Evolutionary conservation across 2,888 invertebrate genomes (phyloP), one percentile per base, ranked within the genome.

Genomic region (Machimus atricapillus): DNA sequence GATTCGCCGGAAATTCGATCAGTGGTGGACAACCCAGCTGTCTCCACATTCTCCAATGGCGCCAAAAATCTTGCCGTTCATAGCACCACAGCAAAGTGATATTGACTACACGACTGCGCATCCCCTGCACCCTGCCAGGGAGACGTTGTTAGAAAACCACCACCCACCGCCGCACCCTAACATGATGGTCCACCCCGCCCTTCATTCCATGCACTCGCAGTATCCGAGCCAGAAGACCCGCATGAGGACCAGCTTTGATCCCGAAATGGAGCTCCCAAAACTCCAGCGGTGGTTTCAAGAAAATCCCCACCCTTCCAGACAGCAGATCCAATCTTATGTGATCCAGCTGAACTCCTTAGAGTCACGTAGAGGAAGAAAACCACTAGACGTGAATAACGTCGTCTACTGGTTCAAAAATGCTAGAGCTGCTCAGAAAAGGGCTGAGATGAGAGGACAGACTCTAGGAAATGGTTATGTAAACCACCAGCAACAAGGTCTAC

Each of bases 401-500:
- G 98, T 98, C 19, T 98, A 98, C 91, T 98, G 98, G 98, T 99
- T 99, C 93, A 98, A 99, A 92, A 99, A 99, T 91, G 98, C 99
- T 0, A 94, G 99, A 85, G 99, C 99, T 1, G 98, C 98, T 1
- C 97, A 98, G 91, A 98, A 98, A 91, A 94, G 98, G 73, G 98
- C 98, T 2, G 97, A 98, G 93, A 93, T 96, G 90, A 94, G 96
- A 89, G 94, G 96, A 82, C 87, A 91, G 79, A 91, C 91, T 0
- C 90, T 91, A 1, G 91, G 92, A 78, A 93, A 93, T 86, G 93
- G 93, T 0, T 93, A 92, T 88, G 87, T 92, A 76, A 90, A 91
- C 73, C 92, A 92, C 46, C 92, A 92, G 78, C 76, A 87, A 56
- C 90, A 90, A 85, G 94, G 95, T 6, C 93, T 95, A 88, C 94